Base-by-base conservation (phyloP, 2,888 invertebrate genomes). In the Drosophila peninsularis region DNA sequence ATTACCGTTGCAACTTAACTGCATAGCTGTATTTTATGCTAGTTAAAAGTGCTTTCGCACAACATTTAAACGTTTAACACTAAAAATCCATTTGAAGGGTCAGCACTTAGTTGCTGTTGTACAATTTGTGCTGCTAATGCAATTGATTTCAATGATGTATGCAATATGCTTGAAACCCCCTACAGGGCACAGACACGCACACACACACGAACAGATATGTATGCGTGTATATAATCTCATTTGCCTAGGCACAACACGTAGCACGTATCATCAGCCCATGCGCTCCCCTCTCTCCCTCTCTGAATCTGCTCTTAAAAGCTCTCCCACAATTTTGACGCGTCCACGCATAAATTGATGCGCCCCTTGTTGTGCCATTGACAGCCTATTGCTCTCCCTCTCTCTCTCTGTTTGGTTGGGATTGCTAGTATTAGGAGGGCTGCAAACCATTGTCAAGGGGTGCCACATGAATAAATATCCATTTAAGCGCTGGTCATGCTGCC, bases 261-360 rank as follows among this genome's bases (percentile, higher is more conserved):
- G 34, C 36, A 37, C 42, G 34, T 41, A 27, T 24, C 55, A 24
- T 34, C 32, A 37, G 39, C 10, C 14, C 39, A 6, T 27, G 21
- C 21, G 19, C 17, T 7, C 7, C 37, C 10, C 2, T 9, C n/a
- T n/a, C n/a, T n/a, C n/a, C n/a, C n/a, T n/a, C n/a, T n/a, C n/a
- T 32, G 39, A 17, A 13, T 11, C 19, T 30, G 14, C 39, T 42
- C 14, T 30, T 17, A 36, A 72, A 52, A 62, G 47, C 39, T 21
- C 54, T 61, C 57, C 62, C 68, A 61, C 39, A 57, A 76, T 69
- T 68, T 58, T 56, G 75, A 72, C 67, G 64, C 68, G 55, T 21
- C 67, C 63, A 69, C 62, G 71, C 80, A 78, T 78, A 80, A 78
- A 78, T 78, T 78, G 63, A 64, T 72, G 65, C 44, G 53, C 32